Percentiles rank a stretch among this genome's conserved stretches.
Conservation (phyloP, 2,888 invertebrate genomes). For the Torymus texanus region DNA sequence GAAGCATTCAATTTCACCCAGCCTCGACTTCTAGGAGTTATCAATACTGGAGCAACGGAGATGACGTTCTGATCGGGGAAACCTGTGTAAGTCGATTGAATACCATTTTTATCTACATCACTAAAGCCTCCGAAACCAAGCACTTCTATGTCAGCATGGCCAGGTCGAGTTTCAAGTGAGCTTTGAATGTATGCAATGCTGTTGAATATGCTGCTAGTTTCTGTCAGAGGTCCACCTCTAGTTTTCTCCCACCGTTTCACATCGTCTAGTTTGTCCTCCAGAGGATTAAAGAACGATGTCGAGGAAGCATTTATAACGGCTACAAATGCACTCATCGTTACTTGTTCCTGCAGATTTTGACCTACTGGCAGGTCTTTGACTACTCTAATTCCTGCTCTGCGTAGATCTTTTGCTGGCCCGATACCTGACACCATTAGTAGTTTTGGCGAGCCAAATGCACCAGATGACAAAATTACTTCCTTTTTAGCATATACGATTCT, state of each 20-base stretch:
- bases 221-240: constrained; percentile 77
- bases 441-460: constrained; percentile 92
- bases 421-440: constrained; percentile 89
- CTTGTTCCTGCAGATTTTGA: constrained; percentile 80
- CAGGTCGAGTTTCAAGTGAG: constrained; percentile 73
- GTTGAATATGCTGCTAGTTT: constrained; percentile 78
- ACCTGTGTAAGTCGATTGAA: constrained; percentile 77
- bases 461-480: constrained; percentile 91
- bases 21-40: constrained; percentile 81
- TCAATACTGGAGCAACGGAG: constrained; percentile 75
- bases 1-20: constrained; percentile 78
- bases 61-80: constrained; percentile 75
- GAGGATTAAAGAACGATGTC: constrained; percentile 62
- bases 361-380: constrained; percentile 81
- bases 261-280: constrained; percentile 63
- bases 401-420: constrained; percentile 78
- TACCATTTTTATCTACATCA: constrained; percentile 69
- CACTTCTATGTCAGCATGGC: constrained; percentile 77
- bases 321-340: constrained; percentile 69
- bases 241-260: constrained; percentile 61
- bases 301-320: constrained; percentile 64
- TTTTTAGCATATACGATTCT: constrained; percentile 80
- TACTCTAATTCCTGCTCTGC: constrained; percentile 77
- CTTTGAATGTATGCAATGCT: constrained; percentile 79
- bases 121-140: constrained; percentile 76